Evolutionary conservation across 2,797 vertebrate species (phyloP), one percentile per base, ranked within the genome.

Genomic region (Uromys caudimaculatus): DNA sequence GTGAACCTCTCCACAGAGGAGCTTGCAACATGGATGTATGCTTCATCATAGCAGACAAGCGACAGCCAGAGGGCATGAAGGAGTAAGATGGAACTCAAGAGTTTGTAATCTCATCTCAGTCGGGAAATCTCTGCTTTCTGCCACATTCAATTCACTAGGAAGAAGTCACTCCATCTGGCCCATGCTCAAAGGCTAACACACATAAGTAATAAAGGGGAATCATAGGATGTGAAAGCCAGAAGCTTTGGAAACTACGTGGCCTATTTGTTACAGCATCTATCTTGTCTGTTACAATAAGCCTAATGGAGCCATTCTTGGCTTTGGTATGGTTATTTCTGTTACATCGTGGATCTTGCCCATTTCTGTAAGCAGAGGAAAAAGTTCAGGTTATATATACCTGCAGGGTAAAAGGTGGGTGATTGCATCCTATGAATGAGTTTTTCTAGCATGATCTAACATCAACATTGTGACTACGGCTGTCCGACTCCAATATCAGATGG

Each of bases 401-500:
- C 91, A 96, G 60, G 93, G 58, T 75, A 94, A 96, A 54, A 91
- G 41, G 62, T 75, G 38, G 50, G 5, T 47, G 85, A 89, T 56
- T 76, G 19, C 62, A 90, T 95, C 90, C 32, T 78, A 32, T 85
- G 54, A 86, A 29, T 87, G 29, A 86, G 32, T 58, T 94, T 77
- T 81, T 38, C 67, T 16, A n/a, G 62, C 32, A 29, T 32, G n/a
- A 35, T 44, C 52, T 73, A 73, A 73, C 8, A 79, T 79, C 41
- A 93, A 11, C 38, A 11, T 81, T 38, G 44, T 73, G 52, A 92
- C 16, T 52, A 83, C 9, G 71, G 44, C 10, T 62, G 82, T 77
- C 86, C 58, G 92, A 64, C n/a, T 41, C 75, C 86, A 96, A 87
- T 47, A 92, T 71, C 52, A 89, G 69, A 41, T 10, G 52, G 47